A percentile compares a stretch with the other conserved stretches of the same genome.
Conservation (phyloP, 2,113 vertebrate species). For the Hemicordylus capensis region DNA sequence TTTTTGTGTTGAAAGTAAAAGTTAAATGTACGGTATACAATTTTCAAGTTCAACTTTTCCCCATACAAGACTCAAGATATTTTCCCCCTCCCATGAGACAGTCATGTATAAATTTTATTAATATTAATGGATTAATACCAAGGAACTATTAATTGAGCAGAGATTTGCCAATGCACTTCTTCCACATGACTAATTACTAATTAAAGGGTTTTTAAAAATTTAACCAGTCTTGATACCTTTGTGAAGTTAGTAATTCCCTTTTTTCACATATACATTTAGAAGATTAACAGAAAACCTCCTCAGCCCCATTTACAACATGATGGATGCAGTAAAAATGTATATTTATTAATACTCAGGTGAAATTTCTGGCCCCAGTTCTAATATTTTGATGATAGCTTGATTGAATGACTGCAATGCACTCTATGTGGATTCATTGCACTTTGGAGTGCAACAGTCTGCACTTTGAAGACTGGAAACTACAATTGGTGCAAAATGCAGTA, state of each 20-base stretch:
- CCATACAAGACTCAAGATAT: conserved; percentile 8
- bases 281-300: neutral
- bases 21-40: conserved; percentile 35
- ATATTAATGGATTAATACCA: conserved; percentile 45
- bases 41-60: conserved; percentile 43
- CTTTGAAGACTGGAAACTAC: too few relatives aligned
- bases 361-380: too few relatives aligned
- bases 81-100: conserved; percentile 29
- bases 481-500: too few relatives aligned
- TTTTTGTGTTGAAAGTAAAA: neutral
- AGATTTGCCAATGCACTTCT: conserved; percentile 40
- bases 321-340: too few relatives aligned
- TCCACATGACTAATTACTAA: conserved; percentile 46
- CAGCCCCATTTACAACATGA: too few relatives aligned
- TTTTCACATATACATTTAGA: conserved; percentile 10
- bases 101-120: conserved; percentile 48
- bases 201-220: neutral
- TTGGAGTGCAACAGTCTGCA: too few relatives aligned
- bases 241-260: neutral
- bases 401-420: too few relatives aligned
- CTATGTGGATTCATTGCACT: too few relatives aligned
- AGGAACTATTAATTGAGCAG: conserved; percentile 48
- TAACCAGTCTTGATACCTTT: conserved; percentile 8
- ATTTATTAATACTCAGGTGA: too few relatives aligned
- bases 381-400: too few relatives aligned